Evolutionary conservation across 2,797 vertebrate genomes (phyloP), one percentile per base, ranked within the genome.

Genomic region (Cuniculus paca): DNA sequence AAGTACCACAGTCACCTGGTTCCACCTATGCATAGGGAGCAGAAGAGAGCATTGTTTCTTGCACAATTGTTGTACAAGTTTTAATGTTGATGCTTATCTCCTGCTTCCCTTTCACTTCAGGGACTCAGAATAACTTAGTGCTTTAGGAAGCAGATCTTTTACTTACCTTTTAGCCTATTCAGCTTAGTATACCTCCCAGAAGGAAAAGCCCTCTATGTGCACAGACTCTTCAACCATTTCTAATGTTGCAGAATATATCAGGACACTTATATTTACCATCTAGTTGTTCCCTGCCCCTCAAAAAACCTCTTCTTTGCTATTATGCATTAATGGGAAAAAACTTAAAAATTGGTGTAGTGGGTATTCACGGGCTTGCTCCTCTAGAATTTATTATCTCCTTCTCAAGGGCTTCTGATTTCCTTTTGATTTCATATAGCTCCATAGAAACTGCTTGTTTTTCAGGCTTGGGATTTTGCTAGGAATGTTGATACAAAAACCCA

Each of bases 61-160:
- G n/a, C 4, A 50, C 2, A 82, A 16, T 2, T 96, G 61, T 79
- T 85, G 68, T 17, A 50, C 13, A 75, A 61, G 60, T 83, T 97
- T 95, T 70, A 88, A 45, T 68, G 39, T 75, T 95, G 34, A 70
- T n/a, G 39, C 0, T 1, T 52, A 14, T 82, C 50, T 95, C 14
- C n/a, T 93, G 63, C 56, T 96, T 5, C 78, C 42, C 48, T 78
- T 95, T 95, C 45, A 36, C 24, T 92, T 94, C 4, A 52, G 45
- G 54, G 70, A 92, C 54, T 77, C 19, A n/a, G 36, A 28, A 45
- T 79, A 96, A 86, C 65, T n/a, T n/a, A 77, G 61, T 91, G 65
- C 39, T 98, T 94, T 96, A 87, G 63, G 70, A 87, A 97, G 72
- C 28, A 97, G 91, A 95, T 86, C 58, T 94, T 95, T 95, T 91